A percentile compares a stretch with the other conserved stretches of the same genome.
Conservation (phyloP, 2,113 vertebrate genomes). For the Hippocampus guttulatus region DNA sequence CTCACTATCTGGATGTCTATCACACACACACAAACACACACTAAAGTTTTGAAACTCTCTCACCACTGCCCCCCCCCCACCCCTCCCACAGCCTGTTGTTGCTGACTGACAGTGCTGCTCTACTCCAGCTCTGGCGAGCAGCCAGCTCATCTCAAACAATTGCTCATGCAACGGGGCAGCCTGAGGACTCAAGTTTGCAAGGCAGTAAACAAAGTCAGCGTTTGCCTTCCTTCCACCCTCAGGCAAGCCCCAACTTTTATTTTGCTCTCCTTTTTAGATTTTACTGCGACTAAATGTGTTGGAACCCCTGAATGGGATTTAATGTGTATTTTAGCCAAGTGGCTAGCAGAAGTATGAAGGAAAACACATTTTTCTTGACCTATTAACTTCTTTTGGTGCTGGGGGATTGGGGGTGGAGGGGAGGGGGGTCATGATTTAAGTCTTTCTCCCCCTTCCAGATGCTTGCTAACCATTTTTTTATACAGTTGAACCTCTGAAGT, state of each 20-base stretch:
- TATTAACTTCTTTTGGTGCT: background rate
- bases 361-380: background rate
- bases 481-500: background rate
- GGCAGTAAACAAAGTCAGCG: conserved; percentile 73
- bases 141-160: conserved; percentile 74
- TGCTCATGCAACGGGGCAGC: conserved; percentile 57
- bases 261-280: conserved; percentile 14
- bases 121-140: conserved; percentile 65
- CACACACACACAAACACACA: conserved; percentile 29
- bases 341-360: background rate
- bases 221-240: conserved; percentile 51
- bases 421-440: too few relatives aligned
- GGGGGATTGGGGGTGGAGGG: too few relatives aligned
- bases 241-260: conserved; percentile 6
- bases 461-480: background rate
- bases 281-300: conserved; percentile 25
- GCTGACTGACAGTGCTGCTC: conserved; percentile 73
- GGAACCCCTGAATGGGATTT: conserved; percentile 4
- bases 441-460: background rate
- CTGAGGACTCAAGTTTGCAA: conserved; percentile 65
- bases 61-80: conserved; percentile 3
- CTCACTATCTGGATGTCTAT: conserved; percentile 41
- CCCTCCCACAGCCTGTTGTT: conserved; percentile 58
- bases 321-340: conserved; percentile 19
- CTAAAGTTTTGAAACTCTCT: conserved; percentile 27